These are phyloP conservation scores for Xylocopa sonorina DNA, from an alignment of 1,140 invertebrate species.

Conservation along the genomic window DNA sequence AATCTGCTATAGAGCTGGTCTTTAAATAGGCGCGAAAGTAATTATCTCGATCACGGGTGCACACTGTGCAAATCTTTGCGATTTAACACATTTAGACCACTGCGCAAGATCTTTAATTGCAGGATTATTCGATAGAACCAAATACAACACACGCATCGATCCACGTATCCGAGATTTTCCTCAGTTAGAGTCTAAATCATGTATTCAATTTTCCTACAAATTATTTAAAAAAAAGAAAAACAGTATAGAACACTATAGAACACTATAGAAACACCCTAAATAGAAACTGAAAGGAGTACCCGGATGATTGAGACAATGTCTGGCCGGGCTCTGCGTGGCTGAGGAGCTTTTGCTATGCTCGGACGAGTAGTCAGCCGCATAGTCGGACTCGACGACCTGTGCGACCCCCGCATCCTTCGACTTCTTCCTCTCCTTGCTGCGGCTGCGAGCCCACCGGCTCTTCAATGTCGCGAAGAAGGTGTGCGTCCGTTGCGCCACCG, in stretches of 20 bases:
- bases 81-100: too few relatives aligned
- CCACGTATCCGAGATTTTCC: too few relatives aligned
- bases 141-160: too few relatives aligned
- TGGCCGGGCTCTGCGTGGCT: constrained; percentile 86
- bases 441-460: constrained; percentile 85
- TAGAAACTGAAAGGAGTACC: constrained; percentile 65
- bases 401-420: constrained; percentile 77
- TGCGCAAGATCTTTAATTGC: too few relatives aligned
- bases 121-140: too few relatives aligned
- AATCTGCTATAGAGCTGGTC: too few relatives aligned
- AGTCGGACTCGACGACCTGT: constrained; percentile 83
- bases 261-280: background rate
- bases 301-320: constrained; percentile 81
- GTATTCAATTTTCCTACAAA: too few relatives aligned
- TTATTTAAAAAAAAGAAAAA: constrained; percentile 2
- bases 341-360: constrained; percentile 86
- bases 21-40: too few relatives aligned
- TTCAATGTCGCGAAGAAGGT: constrained; percentile 87
- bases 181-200: too few relatives aligned
- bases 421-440: constrained; percentile 84
- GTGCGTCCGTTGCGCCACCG: constrained; percentile 87
- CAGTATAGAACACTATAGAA: background rate
- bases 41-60: too few relatives aligned
- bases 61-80: too few relatives aligned
- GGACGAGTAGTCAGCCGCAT: constrained; percentile 88